Conservation (phyloP, 2,888 invertebrate genomes). For the Arrhopalites spinosus region DNA sequence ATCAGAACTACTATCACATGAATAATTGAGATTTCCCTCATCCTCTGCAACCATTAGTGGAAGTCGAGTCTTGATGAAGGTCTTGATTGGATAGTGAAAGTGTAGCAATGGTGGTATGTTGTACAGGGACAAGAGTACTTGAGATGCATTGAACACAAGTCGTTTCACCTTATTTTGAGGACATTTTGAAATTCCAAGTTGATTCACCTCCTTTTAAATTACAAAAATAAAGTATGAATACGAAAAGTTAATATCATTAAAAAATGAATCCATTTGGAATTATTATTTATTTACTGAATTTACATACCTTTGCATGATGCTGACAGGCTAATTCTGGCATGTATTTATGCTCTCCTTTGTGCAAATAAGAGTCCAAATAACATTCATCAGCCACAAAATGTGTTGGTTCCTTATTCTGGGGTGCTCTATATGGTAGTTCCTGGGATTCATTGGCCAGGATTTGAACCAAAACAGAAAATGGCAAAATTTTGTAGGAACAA, state of each 20-base stretch:
- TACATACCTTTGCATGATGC: slow-evolving; percentile 21
- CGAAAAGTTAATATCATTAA: not conserved
- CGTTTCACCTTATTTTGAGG: slow-evolving; percentile 24
- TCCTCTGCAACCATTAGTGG: too few relatives aligned
- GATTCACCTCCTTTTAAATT: slow-evolving; percentile 7
- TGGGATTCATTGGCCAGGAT: slow-evolving; percentile 26
- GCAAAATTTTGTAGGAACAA: slow-evolving; percentile 12
- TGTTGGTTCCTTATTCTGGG: not conserved
- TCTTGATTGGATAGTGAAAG: not conserved
- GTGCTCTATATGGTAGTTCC: not conserved
- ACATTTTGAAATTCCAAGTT: slow-evolving; percentile 21
- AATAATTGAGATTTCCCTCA: too few relatives aligned
- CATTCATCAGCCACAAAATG: slow-evolving; percentile 10
- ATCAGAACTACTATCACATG: too few relatives aligned
- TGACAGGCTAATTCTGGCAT: slow-evolving; percentile 28
- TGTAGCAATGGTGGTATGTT: not conserved
- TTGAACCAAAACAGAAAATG: slow-evolving; percentile 12
- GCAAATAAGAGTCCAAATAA: slow-evolving; percentile 10
- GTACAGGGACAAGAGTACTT: not conserved
- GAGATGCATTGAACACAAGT: slow-evolving; percentile 16
- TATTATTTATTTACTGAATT: not conserved
- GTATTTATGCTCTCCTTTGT: not conserved
- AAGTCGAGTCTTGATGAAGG: too few relatives aligned
- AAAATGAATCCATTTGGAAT: not conserved
- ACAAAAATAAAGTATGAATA: not conserved